Conservation (phyloP, 2,113 vertebrate genomes). For the pig (Sus scrofa) region T2T-Sscrofa CM000825.6:83038501-83039000, state of each 20-base stretch:
- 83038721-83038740: background rate
- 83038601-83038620: background rate
- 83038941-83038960: too few relatives aligned
- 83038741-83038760: background rate
- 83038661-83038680: background rate
- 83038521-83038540: background rate
- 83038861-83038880: accelerated
- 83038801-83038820: background rate
- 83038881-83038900: too few relatives aligned
- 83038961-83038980: too few relatives aligned
- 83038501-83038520: too few relatives aligned
- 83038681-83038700: accelerated
- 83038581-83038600: background rate
- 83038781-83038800: background rate
- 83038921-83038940: too few relatives aligned
- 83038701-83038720: background rate
- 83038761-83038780: background rate
- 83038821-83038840: background rate
- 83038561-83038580: background rate
- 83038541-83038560: background rate
- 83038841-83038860: background rate
- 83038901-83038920: too few relatives aligned
- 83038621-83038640: background rate
- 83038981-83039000: too few relatives aligned
- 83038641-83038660: background rate